Evolutionary conservation across 2,113 vertebrate genomes (phyloP).

Genomic region (Pleuronectes platessa): DNA sequence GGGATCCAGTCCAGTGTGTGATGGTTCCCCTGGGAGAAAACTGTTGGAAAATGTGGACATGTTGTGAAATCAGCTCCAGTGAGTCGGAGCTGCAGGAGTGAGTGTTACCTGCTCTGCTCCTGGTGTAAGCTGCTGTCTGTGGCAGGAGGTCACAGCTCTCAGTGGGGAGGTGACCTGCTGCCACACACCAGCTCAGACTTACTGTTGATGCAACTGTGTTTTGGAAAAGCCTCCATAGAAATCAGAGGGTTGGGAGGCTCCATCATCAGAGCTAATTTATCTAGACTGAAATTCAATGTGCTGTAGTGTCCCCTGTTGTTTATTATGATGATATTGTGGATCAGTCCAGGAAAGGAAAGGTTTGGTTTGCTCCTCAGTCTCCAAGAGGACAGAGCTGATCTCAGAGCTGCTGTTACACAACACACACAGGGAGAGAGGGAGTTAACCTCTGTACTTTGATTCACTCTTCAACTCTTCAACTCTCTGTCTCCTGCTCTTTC

Average conservation of each 20-base stretch:
- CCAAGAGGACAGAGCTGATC: constrained; percentile 53
- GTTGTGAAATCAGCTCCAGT: no score
- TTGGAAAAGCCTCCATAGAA: no score
- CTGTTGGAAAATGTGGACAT: no score
- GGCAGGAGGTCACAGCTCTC: constrained; percentile 7
- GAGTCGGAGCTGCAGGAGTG: not conserved
- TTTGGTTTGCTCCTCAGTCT: constrained; percentile 27
- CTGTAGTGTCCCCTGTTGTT: not conserved
- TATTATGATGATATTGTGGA: not conserved
- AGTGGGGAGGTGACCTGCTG: no score
- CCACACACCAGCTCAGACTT: no score
- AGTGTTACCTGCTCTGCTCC: not conserved
- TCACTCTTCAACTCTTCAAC: not conserved
- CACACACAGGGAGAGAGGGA: not conserved
- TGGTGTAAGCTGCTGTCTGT: not conserved
- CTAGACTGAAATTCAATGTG: not conserved
- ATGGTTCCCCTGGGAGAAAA: no score
- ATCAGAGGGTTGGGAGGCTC: no score
- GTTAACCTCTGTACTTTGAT: not conserved
- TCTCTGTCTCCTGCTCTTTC: no score
- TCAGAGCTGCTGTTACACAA: constrained; percentile 68
- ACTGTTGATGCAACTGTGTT: no score
- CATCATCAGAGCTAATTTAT: no score
- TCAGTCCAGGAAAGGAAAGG: no score
- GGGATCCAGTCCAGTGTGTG: no score